Evolutionary conservation across 2,113 vertebrate species (phyloP).

Genomic region (Pangasianodon hypophthalmus): DNA sequence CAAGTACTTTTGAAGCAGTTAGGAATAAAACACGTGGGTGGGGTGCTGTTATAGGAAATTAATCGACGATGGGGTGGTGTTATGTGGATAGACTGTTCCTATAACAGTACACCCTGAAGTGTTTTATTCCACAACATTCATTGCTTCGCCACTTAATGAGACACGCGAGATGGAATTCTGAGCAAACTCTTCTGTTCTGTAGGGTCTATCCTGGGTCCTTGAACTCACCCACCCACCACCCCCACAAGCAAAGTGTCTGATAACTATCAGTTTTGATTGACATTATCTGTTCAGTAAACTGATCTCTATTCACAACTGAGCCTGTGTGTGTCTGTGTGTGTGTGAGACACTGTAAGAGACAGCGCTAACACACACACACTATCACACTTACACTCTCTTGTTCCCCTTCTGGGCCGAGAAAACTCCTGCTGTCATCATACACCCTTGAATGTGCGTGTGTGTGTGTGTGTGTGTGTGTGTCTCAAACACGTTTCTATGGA

Average conservation of each 20-base stretch:
- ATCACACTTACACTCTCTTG: neutral
- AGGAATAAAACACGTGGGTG: too few species aligned
- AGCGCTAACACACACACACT: neutral
- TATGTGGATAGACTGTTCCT: too few species aligned
- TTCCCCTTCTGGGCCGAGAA: neutral
- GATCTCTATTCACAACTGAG: constrained; percentile 11
- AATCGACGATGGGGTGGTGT: too few species aligned
- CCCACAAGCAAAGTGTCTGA: constrained; percentile 1
- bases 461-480: constrained; percentile 40
- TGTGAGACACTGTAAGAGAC: constrained; percentile 31
- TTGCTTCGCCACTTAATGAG: neutral
- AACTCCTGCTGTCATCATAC: constrained; percentile 12
- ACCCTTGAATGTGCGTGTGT: constrained; percentile 19
- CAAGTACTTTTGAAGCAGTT: too few species aligned
- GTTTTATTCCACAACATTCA: neutral
- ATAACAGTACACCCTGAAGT: too few species aligned
- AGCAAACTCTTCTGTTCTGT: neutral
- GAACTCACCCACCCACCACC: neutral
- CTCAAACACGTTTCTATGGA: neutral
- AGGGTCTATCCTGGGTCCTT: neutral
- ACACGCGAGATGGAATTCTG: neutral
- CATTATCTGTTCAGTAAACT: constrained; percentile 20
- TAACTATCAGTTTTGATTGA: constrained; percentile 35
- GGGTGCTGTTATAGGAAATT: too few species aligned
- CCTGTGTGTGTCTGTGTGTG: constrained; percentile 39